Evolutionary conservation across 2,888 invertebrate species (phyloP).

Genomic region (Patella depressa): DNA sequence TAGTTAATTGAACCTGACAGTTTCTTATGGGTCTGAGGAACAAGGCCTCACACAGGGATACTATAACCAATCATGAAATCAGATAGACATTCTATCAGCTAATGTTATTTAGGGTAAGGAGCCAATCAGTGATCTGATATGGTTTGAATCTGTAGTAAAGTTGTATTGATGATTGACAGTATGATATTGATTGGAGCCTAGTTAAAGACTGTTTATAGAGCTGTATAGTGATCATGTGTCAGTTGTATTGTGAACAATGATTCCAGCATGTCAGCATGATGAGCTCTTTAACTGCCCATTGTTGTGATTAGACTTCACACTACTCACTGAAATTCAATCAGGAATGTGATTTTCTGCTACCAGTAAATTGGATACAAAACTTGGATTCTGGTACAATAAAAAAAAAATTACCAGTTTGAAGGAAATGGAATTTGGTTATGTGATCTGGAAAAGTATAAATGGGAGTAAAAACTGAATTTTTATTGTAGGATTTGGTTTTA

Average conservation of each 20-base stretch:
- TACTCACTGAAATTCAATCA: neutral
- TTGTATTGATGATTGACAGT: neutral
- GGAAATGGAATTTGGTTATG: too few relatives aligned
- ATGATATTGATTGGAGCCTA: constrained; percentile 2
- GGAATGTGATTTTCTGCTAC: too few relatives aligned
- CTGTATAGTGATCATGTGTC: constrained; percentile 6
- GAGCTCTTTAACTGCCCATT: neutral
- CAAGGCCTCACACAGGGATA: too few relatives aligned
- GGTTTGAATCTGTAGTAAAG: neutral
- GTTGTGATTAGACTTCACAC: neutral
- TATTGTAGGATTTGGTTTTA: too few relatives aligned
- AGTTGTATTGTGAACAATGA: neutral
- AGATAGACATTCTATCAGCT: too few relatives aligned
- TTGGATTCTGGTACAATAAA: too few relatives aligned
- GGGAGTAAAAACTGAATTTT: too few relatives aligned
- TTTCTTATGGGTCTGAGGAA: neutral
- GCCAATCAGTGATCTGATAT: neutral
- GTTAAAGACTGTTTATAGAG: neutral
- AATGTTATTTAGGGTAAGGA: neutral
- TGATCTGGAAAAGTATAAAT: too few relatives aligned
- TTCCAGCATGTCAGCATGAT: constrained; percentile 2
- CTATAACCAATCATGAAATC: too few relatives aligned
- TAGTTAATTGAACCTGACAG: neutral
- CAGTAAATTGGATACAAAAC: too few relatives aligned
- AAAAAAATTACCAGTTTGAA: too few relatives aligned